Base-by-base conservation (phyloP, 53 echinoderm and acorn worm genomes). In the Paracentrotus lividus region DNA sequence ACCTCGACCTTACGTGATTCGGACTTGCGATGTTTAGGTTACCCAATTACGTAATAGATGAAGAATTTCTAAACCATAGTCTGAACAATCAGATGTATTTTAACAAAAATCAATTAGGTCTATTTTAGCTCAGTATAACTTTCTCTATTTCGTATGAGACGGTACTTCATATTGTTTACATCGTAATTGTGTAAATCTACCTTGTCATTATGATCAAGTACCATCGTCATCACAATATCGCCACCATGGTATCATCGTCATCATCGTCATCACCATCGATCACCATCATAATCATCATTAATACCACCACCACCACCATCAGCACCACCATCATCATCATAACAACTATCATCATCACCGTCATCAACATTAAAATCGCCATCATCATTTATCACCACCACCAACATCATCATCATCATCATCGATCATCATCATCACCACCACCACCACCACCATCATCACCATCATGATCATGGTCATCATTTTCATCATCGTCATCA, bases 401-500 rank as follows among this genome's bases (percentile, higher is more conserved):
- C n/a, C n/a, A n/a, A n/a, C n/a, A n/a, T n/a, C n/a, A n/a, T n/a
- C n/a, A n/a, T n/a, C n/a, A n/a, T 49, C 85, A 21, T 45, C 23
- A 14, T 8, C 47, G 36, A 84, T 5, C 49, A 88, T 34, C 89
- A 58, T 88, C 88, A 31, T 33, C 54, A 31, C 34, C 53, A 0
- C 34, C 53, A 31, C 51, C 53, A 55, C 21, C 8, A 40, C 15
- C 59, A 57, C 33, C 34, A 88, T 36, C 45, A 58, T 60, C 88
- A 88, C 33, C 88, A 60, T 67, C 90, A 42, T 67, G 26, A 67
- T 68, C 69, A 45, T 45, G 67, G 45, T 90, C 90, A 47, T 43
- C 26, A 45, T 90, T 29, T 60, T 49, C 33, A 49, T 67, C 69
- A 49, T 44, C 27, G 68, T 42, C 42, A 60, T 13, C 64, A 40